Percentiles rank a stretch among this genome's conserved stretches.
Conservation (phyloP, 1,140 invertebrate genomes). For the Megalopta genalis region DNA sequence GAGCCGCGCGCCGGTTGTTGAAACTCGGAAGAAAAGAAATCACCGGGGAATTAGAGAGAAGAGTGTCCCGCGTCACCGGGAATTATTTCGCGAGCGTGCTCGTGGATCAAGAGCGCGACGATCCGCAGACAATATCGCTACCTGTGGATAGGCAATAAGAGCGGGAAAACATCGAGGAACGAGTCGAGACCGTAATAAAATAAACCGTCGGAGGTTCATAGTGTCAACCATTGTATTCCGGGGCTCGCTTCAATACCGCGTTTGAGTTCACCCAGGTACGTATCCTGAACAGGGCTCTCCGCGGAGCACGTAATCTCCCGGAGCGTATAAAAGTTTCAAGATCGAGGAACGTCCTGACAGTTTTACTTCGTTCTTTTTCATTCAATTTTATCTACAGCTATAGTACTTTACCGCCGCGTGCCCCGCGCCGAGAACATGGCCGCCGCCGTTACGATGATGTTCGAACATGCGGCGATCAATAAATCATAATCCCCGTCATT, state of each 20-base stretch:
- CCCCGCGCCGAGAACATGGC: background rate
- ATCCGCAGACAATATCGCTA: conserved; percentile 41
- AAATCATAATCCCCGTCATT: too few species aligned
- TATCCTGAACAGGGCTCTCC: background rate
- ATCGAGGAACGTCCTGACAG: background rate
- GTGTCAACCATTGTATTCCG: conserved; percentile 63
- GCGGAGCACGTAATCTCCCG: conserved; percentile 14
- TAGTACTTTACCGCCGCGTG: background rate
- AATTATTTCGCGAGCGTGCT: background rate
- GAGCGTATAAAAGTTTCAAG: conserved; percentile 11
- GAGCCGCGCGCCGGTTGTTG: too few species aligned
- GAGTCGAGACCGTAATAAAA: conserved; percentile 54
- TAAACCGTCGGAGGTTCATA: conserved; percentile 54
- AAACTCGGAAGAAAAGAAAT: conserved; percentile 5
- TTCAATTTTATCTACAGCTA: background rate
- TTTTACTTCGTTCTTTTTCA: background rate
- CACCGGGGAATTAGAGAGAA: conserved; percentile 2
- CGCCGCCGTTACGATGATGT: background rate
- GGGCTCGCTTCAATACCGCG: conserved; percentile 31
- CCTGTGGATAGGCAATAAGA: conserved; percentile 45
- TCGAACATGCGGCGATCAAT: background rate
- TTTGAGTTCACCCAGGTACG: conserved; percentile 3
- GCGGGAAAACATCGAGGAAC: conserved; percentile 31
- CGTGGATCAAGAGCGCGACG: background rate
- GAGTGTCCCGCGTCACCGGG: background rate